Base-by-base conservation (phyloP, 2,888 invertebrate species). In the Ormyrus labotus region DNA sequence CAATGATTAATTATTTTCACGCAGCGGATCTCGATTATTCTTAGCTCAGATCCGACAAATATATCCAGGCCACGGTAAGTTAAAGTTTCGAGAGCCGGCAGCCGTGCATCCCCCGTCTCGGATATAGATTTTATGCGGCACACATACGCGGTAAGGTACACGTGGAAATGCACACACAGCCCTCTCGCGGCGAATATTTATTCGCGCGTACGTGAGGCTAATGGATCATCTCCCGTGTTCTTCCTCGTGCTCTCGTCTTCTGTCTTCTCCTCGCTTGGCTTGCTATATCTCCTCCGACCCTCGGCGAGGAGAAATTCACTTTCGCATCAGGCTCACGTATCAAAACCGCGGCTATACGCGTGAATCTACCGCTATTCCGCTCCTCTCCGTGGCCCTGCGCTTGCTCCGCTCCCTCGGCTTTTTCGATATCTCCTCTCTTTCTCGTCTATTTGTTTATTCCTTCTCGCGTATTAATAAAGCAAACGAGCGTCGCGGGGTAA, bases 281-380 rank as follows among this genome's bases (percentile, higher is more conserved):
- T 6, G 11, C 47, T 9, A 1, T 19, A 8, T 34, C 11, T 13
- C 0, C 45, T 58, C 9, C 8, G 11, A 2, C n/a, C n/a, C 6
- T 11, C 11, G 34, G 8, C 48, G 1, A 10, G 19, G 69, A 55
- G 73, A 60, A 69, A 74, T 74, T 77, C 78, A 64, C 78, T 78
- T 70, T 47, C 48, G 74, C 60, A 81, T 67, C 61, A 73, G 57
- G 47, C 78, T 78, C 81, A 81, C 81, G 81, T 78, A 81, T 78
- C 65, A 65, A 74, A 81, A 81, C 76, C 76, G 57, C 76, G 69
- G 19, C 68, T 13, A 13, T 65, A 65, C 68, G 50, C 73, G 64
- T 64, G 74, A 74, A 79, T 74, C 79, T 65, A 60, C 69, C 53
- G 57, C 60, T 60, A 60, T 69, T 58, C 65, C 74, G 64, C 51